Evolutionary conservation across 2,888 invertebrate species (phyloP).

Genomic region (Congeria kusceri): DNA sequence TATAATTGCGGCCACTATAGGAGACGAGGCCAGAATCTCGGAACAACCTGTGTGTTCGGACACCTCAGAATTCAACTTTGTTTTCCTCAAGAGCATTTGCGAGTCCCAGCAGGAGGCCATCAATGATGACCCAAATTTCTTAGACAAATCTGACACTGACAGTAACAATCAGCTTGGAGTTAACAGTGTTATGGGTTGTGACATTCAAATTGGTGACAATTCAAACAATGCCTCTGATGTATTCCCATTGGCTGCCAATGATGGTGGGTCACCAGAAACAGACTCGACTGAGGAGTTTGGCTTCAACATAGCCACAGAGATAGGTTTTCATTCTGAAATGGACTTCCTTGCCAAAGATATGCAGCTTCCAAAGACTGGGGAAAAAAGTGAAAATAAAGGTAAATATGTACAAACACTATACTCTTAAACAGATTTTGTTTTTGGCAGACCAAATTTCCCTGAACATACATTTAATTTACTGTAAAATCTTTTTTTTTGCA

Average conservation of each 20-base stretch:
- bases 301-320: background rate
- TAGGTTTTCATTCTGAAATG: conserved; percentile 18
- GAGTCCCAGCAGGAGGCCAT: background rate
- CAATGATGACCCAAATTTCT: background rate
- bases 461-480: too few relatives aligned
- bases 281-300: too few relatives aligned
- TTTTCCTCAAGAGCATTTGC: background rate
- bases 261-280: too few relatives aligned
- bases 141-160: background rate
- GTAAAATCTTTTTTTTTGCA: too few relatives aligned
- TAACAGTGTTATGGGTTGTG: too few relatives aligned
- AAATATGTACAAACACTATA: background rate
- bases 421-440: too few relatives aligned
- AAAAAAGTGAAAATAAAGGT: background rate
- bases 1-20: conserved; percentile 62
- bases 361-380: too few relatives aligned
- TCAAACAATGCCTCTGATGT: conserved; percentile 42
- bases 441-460: too few relatives aligned
- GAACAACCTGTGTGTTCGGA: background rate
- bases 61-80: conserved; percentile 15
- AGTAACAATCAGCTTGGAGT: background rate
- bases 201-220: conserved; percentile 13
- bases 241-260: too few relatives aligned
- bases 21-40: conserved; percentile 46
- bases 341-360: conserved; percentile 7